Base-by-base conservation (phyloP, 2,888 invertebrate genomes). In the Liposcelis brunnea region DNA sequence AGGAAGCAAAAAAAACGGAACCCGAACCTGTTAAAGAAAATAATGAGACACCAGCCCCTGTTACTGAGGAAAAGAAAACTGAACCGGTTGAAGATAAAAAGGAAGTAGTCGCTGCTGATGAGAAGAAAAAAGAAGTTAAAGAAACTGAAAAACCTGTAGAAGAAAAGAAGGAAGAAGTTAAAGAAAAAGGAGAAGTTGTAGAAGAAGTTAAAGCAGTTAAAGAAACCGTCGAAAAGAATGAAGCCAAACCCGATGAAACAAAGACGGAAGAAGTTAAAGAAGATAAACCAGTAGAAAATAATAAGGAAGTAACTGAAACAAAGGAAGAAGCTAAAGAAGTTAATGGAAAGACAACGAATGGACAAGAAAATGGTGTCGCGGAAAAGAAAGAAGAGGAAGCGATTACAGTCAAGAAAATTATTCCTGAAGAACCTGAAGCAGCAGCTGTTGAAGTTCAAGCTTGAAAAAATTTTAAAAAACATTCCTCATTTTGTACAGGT, bases 261-360 rank as follows among this genome's bases (percentile, higher is more conserved):
- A n/a, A n/a, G n/a, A n/a, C n/a, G n/a, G 7, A 54, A 55, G 46
- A 51, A 48, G 12, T 43, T 10, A 50, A 50, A 15, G 48, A 47
- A 15, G 50, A 37, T 44, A 45, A 51, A 51, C 50, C 26, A 2
- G 19, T 31, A 11, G 40, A 42, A 36, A 40, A 31, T 15, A 32
- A 44, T 38, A 42, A 35, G 14, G 12, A 36, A 15, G 36, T 8
- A 14, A 11, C 14, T 36, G 36, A 2, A 14, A 36, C 37, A 35
- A 38, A 60, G 52, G 65, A 66, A 49, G 64, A 65, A 14, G 31
- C 31, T 14, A 46, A 31, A 21, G 49, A 45, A 44, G 43, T 32
- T 16, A 49, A 47, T 34, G 48, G 48, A 45, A 42, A 47, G 33
- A 40, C 47, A 26, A 43, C 42, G 35, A 46, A 31, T 31, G 42